Percentiles rank a stretch among this genome's conserved stretches.
Evolutionary conservation across 2,113 vertebrate genomes (phyloP).

Genomic region (Gymnarchus niloticus): DNA sequence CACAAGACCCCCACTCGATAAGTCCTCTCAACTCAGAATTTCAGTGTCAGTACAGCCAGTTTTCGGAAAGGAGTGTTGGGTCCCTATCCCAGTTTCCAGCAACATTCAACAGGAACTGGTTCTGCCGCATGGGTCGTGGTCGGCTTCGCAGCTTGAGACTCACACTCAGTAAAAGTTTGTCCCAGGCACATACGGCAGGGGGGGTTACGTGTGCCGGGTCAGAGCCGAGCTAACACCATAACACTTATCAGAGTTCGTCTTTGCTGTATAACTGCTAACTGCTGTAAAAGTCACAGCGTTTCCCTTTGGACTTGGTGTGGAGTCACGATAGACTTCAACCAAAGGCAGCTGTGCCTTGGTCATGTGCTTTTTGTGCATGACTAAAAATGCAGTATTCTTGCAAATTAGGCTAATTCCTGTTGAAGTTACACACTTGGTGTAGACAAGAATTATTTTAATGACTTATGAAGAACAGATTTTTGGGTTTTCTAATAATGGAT

Average conservation of each 20-base stretch:
- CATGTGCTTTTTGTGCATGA: no score
- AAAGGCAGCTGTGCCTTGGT: not conserved
- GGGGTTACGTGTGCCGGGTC: no score
- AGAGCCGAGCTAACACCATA: not conserved
- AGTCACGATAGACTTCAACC: not conserved
- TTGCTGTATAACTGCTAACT: not conserved
- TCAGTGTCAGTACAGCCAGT: not conserved
- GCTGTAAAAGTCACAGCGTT: not conserved
- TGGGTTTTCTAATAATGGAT: not conserved
- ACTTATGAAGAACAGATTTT: not conserved
- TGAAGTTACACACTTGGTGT: not conserved
- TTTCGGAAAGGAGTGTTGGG: not conserved
- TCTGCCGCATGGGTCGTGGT: not conserved
- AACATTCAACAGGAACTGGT: no score
- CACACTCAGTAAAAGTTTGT: no score
- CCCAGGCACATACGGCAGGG: no score
- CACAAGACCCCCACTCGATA: not conserved
- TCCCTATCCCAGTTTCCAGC: no score
- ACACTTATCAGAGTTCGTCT: not conserved
- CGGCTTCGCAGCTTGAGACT: no score
- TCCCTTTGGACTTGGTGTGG: not conserved
- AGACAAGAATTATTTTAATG: not conserved
- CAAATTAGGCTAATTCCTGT: not conserved
- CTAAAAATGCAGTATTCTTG: not conserved
- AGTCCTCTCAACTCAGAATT: not conserved